These are phyloP conservation scores for Bradysia coprophila DNA, from an alignment of 1,140 invertebrate genomes.

Conservation along the genomic window DNA sequence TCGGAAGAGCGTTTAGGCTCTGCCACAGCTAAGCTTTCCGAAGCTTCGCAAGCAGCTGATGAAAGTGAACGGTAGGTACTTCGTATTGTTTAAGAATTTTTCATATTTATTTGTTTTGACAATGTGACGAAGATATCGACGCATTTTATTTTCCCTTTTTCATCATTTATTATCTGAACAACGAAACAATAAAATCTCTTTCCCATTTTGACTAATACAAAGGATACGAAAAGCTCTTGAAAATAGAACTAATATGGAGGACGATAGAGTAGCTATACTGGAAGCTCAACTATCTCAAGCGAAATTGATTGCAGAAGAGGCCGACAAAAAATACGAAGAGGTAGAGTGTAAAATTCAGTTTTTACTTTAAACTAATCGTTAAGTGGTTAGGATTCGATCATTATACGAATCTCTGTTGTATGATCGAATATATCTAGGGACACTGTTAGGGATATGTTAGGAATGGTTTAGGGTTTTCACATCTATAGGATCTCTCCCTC, in stretches of 20 bases:
- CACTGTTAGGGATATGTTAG: too few relatives aligned
- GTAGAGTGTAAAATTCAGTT: constrained; percentile 34
- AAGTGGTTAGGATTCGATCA: too few relatives aligned
- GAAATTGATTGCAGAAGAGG: constrained; percentile 94
- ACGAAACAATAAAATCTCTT: too few relatives aligned
- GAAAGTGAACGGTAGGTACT: constrained; percentile 93
- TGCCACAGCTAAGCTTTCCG: constrained; percentile 91
- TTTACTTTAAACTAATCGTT: neutral
- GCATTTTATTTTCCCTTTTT: too few relatives aligned
- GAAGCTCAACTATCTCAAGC: constrained; percentile 91
- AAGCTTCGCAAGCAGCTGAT: constrained; percentile 97
- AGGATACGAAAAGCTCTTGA: constrained; percentile 98
- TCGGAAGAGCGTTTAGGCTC: constrained; percentile 94
- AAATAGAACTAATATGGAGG: constrained; percentile 97
- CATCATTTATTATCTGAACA: too few relatives aligned
- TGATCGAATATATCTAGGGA: neutral
- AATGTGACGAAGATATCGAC: too few relatives aligned
- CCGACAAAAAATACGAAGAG: constrained; percentile 99
- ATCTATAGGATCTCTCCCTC: too few relatives aligned
- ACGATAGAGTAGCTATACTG: constrained; percentile 85
- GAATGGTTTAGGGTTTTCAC: too few relatives aligned
- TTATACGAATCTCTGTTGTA: too few relatives aligned
- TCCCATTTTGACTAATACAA: too few relatives aligned
- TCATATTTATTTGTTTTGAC: neutral
- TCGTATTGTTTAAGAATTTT: constrained; percentile 4